phyloP scores from a whole-genome alignment of 2,888 invertebrate species.

The Dasysyrphus tricinctus region DNA sequence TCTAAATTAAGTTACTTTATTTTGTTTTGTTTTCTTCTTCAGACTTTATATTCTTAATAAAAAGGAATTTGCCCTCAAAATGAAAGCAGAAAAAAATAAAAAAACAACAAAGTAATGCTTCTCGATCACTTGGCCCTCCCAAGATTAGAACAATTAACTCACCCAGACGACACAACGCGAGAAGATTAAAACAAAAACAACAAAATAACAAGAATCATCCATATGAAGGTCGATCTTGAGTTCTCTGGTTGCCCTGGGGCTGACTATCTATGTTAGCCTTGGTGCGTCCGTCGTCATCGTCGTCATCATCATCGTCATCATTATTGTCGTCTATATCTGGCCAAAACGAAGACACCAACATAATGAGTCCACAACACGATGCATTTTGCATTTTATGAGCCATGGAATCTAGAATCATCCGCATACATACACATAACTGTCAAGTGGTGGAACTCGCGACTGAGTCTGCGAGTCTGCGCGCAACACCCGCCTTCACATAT shows the following conservation, averaged over 20 bases:
- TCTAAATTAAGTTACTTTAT: slow-evolving; percentile 30
- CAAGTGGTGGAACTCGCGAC: slow-evolving; percentile 59
- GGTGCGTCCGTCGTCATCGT: slow-evolving; percentile 30
- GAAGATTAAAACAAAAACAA: slow-evolving; percentile 6
- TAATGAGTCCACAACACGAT: slow-evolving; percentile 74
- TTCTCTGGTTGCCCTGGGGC: slow-evolving; percentile 37
- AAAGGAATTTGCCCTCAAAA: slow-evolving; percentile 53
- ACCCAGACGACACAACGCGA: slow-evolving; percentile 65
- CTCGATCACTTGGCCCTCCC: slow-evolving; percentile 72
- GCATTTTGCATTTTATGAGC: slow-evolving; percentile 74
- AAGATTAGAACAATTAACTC: slow-evolving; percentile 76
- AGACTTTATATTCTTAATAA: slow-evolving; percentile 57
- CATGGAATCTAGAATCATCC: slow-evolving; percentile 72
- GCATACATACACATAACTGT: slow-evolving; percentile 74
- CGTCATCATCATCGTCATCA: slow-evolving; percentile 6
- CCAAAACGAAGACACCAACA: slow-evolving; percentile 49
- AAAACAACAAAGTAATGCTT: slow-evolving; percentile 30
- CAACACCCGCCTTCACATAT: slow-evolving; percentile 55
- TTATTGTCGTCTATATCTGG: slow-evolving; percentile 22
- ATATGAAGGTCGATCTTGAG: slow-evolving; percentile 63
- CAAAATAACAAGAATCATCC: background rate
- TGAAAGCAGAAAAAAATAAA: slow-evolving; percentile 5
- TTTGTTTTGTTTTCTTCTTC: slow-evolving; percentile 23
- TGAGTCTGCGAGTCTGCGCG: background rate
- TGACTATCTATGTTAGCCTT: background rate